These are phyloP conservation scores for Saguinus midas DNA, from an alignment of 2,113 vertebrate genomes.

Conservation along the genomic window DNA sequence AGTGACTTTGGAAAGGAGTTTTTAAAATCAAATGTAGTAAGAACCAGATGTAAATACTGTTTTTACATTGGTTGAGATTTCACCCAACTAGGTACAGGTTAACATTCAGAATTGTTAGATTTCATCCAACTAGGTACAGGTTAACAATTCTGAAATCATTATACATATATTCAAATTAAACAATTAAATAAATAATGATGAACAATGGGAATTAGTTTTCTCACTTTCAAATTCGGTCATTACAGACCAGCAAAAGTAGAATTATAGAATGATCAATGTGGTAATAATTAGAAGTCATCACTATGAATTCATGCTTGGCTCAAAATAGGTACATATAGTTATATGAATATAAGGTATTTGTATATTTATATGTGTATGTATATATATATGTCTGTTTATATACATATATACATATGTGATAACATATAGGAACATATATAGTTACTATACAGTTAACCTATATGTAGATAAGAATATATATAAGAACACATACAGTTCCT, in stretches of 20 bases:
- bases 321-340: not conserved
- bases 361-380: not conserved
- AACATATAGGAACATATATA: not conserved
- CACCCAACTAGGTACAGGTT: not conserved
- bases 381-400: not conserved
- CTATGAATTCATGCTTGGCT: not conserved
- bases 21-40: not conserved
- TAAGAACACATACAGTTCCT: not conserved
- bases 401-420: not conserved
- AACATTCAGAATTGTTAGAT: no score
- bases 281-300: not conserved
- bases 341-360: not conserved
- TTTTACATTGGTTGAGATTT: no score
- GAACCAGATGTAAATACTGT: not conserved
- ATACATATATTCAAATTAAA: not conserved
- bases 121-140: not conserved
- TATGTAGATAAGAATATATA: no score
- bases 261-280: not conserved
- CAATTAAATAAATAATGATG: not conserved
- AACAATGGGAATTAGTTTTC: not conserved
- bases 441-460: no score
- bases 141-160: not conserved
- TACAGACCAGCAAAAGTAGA: not conserved
- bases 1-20: not conserved
- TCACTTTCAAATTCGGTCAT: not conserved